These are phyloP conservation scores for Manis crassicaudata DNA, from an alignment of 2,797 vertebrate genomes.

Conservation along the genomic window DNA sequence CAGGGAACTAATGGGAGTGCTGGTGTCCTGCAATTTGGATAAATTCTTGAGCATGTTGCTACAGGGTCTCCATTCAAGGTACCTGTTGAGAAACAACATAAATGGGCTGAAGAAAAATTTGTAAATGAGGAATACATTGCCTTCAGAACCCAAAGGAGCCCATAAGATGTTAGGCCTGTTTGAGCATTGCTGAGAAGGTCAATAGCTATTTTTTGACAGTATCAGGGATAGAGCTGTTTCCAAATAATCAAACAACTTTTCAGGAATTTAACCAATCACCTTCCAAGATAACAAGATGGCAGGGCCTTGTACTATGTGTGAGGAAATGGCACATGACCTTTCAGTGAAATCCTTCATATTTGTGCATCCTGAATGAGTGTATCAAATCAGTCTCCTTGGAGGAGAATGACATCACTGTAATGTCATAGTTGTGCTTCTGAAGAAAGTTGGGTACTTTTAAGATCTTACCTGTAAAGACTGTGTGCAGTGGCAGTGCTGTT, in stretches of 20 bases:
- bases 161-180: background rate
- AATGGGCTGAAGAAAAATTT: background rate
- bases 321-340: background rate
- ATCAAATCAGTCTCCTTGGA: background rate
- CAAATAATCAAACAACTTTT: background rate
- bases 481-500: background rate
- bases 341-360: background rate
- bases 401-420: background rate
- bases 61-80: background rate
- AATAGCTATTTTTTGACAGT: background rate
- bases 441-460: background rate
- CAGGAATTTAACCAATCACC: background rate
- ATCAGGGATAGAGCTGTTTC: background rate
- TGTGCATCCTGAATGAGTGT: background rate
- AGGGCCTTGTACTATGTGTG: background rate
- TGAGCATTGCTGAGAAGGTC: background rate
- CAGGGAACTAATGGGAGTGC: background rate
- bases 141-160: background rate
- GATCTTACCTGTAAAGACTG: background rate
- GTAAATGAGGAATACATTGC: background rate
- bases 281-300: background rate
- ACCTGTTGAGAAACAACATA: background rate
- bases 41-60: background rate
- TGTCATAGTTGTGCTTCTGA: background rate
- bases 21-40: background rate